Percentiles rank a stretch among this genome's conserved stretches.
Conservation (phyloP, 2,113 vertebrate genomes). For the Pterocles burchelli region DNA sequence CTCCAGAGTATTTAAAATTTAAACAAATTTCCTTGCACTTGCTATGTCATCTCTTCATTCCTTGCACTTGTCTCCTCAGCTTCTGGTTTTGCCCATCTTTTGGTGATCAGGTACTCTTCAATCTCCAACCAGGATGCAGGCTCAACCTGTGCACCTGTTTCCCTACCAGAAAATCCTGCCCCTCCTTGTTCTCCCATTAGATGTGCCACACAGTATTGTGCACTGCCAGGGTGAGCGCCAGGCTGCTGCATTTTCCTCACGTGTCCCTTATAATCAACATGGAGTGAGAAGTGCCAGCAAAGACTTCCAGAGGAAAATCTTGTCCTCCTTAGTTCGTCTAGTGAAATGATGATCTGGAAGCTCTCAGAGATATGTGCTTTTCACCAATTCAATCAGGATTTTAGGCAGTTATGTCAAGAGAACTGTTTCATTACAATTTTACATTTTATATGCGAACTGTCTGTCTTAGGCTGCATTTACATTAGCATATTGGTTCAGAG, state of each 20-base stretch:
- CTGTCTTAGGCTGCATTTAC: conserved; percentile 12
- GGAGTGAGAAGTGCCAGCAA: neutral
- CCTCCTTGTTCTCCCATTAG: neutral
- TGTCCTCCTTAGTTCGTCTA: neutral
- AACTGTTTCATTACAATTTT: conserved; percentile 1
- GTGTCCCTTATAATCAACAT: neutral
- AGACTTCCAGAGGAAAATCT: conserved; percentile 16
- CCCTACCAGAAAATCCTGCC: neutral
- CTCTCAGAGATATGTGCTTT: neutral
- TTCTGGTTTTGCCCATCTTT: neutral
- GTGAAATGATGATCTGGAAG: conserved; percentile 16
- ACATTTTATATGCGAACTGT: conserved; percentile 17
- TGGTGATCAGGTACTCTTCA: neutral
- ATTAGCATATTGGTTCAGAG: conserved; percentile 30
- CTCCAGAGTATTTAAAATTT: conserved; percentile 7
- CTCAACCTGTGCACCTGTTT: neutral
- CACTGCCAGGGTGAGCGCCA: neutral
- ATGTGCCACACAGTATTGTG: neutral
- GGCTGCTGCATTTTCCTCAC: neutral
- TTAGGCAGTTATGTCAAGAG: conserved; percentile 32
- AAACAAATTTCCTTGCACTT: neutral
- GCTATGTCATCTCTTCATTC: neutral
- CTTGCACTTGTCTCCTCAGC: neutral
- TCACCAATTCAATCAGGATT: neutral
- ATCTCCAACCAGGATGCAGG: neutral